Evolutionary conservation across 30 jellyfish, hydroid and myxozoan genomes (phyloP).

Genomic region (Mastigias papua): DNA sequence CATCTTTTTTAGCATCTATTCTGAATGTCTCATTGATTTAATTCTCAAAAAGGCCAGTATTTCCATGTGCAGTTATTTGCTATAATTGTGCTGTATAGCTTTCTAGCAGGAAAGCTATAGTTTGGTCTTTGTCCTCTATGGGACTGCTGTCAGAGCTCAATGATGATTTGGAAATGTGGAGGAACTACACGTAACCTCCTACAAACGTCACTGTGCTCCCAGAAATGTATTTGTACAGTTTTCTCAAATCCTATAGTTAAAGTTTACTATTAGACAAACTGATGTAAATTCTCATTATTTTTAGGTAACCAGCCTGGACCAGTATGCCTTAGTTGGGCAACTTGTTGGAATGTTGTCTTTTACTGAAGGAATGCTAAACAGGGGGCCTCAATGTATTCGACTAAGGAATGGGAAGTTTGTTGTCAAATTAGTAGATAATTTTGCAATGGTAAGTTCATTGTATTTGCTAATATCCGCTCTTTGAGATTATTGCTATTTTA

Average conservation of each 20-base stretch:
- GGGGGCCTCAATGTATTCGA: conserved; percentile 49
- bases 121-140: too few relatives aligned
- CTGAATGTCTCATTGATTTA: too few relatives aligned
- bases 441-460: conserved; percentile 54
- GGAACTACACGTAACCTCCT: too few relatives aligned
- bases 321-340: conserved; percentile 81
- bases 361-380: conserved; percentile 64
- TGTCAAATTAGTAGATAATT: conserved; percentile 17
- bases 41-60: too few relatives aligned
- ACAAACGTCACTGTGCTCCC: too few relatives aligned
- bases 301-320: conserved; percentile 56
- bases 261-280: not conserved
- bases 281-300: not conserved
- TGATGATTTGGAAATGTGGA: too few relatives aligned
- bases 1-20: too few relatives aligned
- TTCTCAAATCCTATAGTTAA: not conserved
- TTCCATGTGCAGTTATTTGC: too few relatives aligned
- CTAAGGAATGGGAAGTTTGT: conserved; percentile 76
- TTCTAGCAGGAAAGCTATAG: too few relatives aligned
- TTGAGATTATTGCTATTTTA: not conserved
- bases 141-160: too few relatives aligned
- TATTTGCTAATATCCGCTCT: not conserved
- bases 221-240: too few relatives aligned
- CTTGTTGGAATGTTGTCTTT: conserved; percentile 89
- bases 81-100: too few relatives aligned